phyloP scores from a whole-genome alignment of 92 coral and sea anemone species.

The Galaxea fascicularis region DNA sequence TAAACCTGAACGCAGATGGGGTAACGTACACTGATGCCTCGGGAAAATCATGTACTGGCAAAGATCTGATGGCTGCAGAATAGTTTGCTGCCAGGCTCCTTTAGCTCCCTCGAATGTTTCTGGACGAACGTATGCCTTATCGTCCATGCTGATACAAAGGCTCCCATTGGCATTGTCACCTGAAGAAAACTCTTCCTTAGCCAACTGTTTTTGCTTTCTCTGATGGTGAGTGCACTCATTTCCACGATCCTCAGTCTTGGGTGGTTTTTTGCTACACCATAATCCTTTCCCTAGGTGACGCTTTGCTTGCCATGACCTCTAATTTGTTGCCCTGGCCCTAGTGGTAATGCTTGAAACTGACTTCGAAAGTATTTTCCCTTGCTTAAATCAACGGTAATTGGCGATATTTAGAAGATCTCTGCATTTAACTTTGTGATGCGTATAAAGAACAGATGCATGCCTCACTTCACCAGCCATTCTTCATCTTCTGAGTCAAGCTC shows the following conservation, averaged over 20 bases:
- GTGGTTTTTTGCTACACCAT: slow-evolving; percentile 52
- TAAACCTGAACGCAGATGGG: slow-evolving; percentile 49
- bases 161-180: slow-evolving; percentile 6
- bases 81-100: slow-evolving; percentile 9
- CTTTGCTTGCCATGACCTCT: slow-evolving; percentile 52
- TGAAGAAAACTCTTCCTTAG: slow-evolving; percentile 52
- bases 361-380: slow-evolving; percentile 34
- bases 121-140: slow-evolving; percentile 59
- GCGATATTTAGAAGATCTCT: slow-evolving; percentile 59
- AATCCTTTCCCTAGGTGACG: slow-evolving; percentile 58
- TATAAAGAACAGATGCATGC: too few relatives aligned
- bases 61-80: slow-evolving; percentile 43
- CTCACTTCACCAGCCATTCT: slow-evolving; percentile 65
- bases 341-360: slow-evolving; percentile 53
- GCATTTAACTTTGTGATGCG: slow-evolving; percentile 48
- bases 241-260: slow-evolving; percentile 42
- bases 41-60: slow-evolving; percentile 57
- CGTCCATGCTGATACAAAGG: slow-evolving; percentile 55
- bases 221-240: slow-evolving; percentile 59
- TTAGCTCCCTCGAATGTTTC: slow-evolving; percentile 53
- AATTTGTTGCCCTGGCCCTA: slow-evolving; percentile 57
- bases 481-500: slow-evolving; percentile 67
- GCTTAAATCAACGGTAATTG: slow-evolving; percentile 36
- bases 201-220: slow-evolving; percentile 42
- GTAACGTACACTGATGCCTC: slow-evolving; percentile 52